These are phyloP conservation scores for Leptinotarsa rubiginosa DNA, from an alignment of 2,888 invertebrate genomes.

Conservation along the genomic window DNA sequence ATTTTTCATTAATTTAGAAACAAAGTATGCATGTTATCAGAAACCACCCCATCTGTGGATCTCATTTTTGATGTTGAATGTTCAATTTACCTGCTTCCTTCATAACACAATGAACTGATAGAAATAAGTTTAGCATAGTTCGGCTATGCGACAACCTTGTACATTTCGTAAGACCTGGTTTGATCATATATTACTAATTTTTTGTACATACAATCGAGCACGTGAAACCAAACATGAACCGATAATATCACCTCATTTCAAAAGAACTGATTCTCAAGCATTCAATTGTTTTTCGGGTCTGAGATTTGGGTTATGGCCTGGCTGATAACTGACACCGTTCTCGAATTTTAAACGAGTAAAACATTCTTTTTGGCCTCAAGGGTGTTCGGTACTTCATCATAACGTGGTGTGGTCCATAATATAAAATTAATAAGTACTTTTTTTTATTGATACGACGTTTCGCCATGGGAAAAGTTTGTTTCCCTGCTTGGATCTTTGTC, in stretches of 20 bases:
- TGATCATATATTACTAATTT: slow-evolving; percentile 12
- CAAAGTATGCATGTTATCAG: too few species aligned
- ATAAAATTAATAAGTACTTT: slow-evolving; percentile 22
- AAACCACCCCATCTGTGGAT: background rate
- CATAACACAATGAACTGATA: background rate
- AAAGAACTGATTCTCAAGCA: slow-evolving; percentile 17
- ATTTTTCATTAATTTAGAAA: too few species aligned
- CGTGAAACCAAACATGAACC: slow-evolving; percentile 15
- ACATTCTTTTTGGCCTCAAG: slow-evolving; percentile 4
- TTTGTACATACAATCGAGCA: slow-evolving; percentile 4
- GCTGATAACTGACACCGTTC: slow-evolving; percentile 13
- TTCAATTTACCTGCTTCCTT: background rate
- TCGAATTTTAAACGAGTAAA: slow-evolving; percentile 13
- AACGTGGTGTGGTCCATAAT: slow-evolving; percentile 22
- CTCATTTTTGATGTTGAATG: background rate
- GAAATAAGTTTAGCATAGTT: background rate
- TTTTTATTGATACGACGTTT: background rate
- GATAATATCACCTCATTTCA: slow-evolving; percentile 28
- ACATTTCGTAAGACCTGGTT: slow-evolving; percentile 3
- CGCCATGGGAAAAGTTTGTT: background rate
- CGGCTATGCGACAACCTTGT: slow-evolving; percentile 16
- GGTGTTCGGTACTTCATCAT: slow-evolving; percentile 14
- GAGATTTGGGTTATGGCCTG: slow-evolving; percentile 34
- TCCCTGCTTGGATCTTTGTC: background rate
- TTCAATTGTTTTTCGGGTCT: slow-evolving; percentile 33